phyloP scores from a whole-genome alignment of 2,113 vertebrate genomes.

The Anoura caudifer region DNA sequence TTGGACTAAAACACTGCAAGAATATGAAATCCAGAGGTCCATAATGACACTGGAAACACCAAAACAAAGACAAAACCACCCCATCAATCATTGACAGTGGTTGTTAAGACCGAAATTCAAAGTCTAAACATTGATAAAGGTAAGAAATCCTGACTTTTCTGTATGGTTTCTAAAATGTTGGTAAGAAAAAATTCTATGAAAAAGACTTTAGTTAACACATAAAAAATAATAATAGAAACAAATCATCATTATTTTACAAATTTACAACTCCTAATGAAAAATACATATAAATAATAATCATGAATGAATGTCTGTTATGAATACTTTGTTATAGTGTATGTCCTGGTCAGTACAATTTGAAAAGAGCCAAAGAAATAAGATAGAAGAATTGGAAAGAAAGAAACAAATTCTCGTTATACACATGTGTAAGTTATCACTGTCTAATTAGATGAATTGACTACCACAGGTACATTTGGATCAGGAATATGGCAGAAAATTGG shows the following conservation, averaged over 20 bases:
- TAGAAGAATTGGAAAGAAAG: background rate
- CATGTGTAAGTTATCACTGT: background rate
- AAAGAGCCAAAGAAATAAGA: background rate
- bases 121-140: background rate
- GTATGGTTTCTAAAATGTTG: background rate
- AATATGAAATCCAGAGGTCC: background rate
- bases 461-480: background rate
- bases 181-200: background rate
- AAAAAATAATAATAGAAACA: conserved; percentile 1
- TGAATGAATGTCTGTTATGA: background rate
- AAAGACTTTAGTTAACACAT: background rate
- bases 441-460: background rate
- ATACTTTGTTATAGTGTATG: background rate
- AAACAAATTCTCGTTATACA: background rate
- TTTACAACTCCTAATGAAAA: background rate
- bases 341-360: background rate
- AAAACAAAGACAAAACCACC: background rate
- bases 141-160: background rate
- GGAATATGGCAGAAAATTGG: background rate
- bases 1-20: background rate
- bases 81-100: background rate
- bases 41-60: background rate
- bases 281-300: background rate
- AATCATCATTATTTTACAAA: background rate
- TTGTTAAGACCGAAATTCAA: background rate